These are phyloP conservation scores for Tinamus guttatus DNA, from an alignment of 2,113 vertebrate genomes.

Conservation along the genomic window DNA sequence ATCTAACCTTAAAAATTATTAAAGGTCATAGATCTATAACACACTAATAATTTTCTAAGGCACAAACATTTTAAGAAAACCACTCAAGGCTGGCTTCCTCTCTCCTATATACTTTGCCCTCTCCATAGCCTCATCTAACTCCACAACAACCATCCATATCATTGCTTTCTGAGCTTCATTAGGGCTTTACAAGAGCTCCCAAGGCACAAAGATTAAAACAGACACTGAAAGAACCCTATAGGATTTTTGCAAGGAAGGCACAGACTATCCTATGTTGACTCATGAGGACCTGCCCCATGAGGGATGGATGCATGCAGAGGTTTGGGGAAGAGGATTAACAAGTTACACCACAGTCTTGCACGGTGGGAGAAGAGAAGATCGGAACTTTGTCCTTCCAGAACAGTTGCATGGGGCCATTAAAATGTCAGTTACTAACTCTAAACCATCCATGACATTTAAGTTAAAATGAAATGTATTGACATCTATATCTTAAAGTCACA, in stretches of 20 bases:
- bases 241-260: not conserved
- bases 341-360: not conserved
- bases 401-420: not conserved
- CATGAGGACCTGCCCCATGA: not conserved
- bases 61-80: not conserved
- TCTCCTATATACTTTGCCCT: not conserved
- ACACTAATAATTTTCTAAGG: not conserved
- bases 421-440: not conserved
- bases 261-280: not conserved
- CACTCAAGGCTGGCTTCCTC: not conserved
- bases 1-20: not conserved
- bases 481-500: not conserved
- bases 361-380: not conserved
- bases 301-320: not conserved
- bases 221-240: not conserved
- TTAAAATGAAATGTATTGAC: not conserved
- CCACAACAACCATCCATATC: not conserved
- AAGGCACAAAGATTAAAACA: not conserved
- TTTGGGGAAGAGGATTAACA: not conserved
- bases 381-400: not conserved
- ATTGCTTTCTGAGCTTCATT: not conserved
- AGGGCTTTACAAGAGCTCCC: not conserved
- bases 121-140: not conserved
- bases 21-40: not conserved
- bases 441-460: not conserved